Evolutionary conservation across 1,140 invertebrate species (phyloP).

Genomic region (Dufourea novaeangliae): DNA sequence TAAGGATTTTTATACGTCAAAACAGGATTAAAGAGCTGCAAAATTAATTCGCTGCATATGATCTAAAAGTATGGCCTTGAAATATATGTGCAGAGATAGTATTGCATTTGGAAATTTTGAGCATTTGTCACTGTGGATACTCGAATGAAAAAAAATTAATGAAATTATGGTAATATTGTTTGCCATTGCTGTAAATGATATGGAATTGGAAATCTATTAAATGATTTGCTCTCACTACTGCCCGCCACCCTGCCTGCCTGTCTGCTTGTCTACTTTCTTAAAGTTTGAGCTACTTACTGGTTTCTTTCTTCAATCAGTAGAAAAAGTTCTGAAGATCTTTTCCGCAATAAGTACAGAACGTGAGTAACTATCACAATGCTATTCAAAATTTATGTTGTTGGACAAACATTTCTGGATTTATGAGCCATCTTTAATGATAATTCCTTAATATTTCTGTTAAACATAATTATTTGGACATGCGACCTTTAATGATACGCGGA

Average conservation of each 20-base stretch:
- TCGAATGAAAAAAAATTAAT: constrained; percentile 51
- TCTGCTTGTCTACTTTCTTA: constrained; percentile 57
- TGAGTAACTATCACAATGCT: background rate
- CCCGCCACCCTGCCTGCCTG: constrained; percentile 75
- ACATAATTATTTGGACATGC: background rate
- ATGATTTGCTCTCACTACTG: constrained; percentile 76
- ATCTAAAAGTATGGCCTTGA: constrained; percentile 39
- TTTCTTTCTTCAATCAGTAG: constrained; percentile 12
- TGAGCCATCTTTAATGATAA: background rate
- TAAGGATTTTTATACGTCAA: constrained; percentile 53
- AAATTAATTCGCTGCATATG: constrained; percentile 29
- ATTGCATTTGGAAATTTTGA: constrained; percentile 64
- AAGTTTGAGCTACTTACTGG: constrained; percentile 25
- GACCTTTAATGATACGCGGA: background rate
- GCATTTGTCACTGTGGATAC: constrained; percentile 41
- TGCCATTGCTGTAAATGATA: constrained; percentile 74
- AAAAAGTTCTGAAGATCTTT: background rate
- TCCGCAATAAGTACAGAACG: background rate
- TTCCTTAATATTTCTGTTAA: constrained; percentile 8
- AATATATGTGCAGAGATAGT: constrained; percentile 63
- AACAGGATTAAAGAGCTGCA: constrained; percentile 31
- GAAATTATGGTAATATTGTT: constrained; percentile 67
- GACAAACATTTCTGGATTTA: background rate
- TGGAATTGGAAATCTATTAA: constrained; percentile 75
- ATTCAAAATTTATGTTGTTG: constrained; percentile 4